phyloP scores from a whole-genome alignment of 2,888 invertebrate species.

The Trichogramma dendrolimi region DNA sequence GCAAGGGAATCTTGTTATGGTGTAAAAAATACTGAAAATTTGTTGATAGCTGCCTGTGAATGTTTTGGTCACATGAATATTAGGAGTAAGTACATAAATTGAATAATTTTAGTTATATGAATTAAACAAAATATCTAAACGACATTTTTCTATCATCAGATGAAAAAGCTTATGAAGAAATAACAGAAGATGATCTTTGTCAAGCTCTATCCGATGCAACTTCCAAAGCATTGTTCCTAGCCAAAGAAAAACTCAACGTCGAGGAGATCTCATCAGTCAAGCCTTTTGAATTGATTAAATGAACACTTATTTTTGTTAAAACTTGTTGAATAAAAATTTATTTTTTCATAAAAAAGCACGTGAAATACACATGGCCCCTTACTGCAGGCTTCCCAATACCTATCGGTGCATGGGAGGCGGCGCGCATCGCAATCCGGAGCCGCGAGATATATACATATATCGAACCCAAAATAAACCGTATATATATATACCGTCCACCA shows the following conservation, averaged over 20 bases:
- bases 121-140: conserved; percentile 9
- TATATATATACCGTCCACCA: too few species aligned
- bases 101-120: not conserved
- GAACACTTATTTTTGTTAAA: too few species aligned
- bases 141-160: conserved; percentile 31
- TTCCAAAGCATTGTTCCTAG: conserved; percentile 29
- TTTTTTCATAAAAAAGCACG: too few species aligned
- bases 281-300: too few species aligned
- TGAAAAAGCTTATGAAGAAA: conserved; percentile 35
- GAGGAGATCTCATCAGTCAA: too few species aligned
- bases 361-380: too few species aligned
- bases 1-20: conserved; percentile 59
- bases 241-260: conserved; percentile 25
- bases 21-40: conserved; percentile 57
- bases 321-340: too few species aligned
- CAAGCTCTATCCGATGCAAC: conserved; percentile 34
- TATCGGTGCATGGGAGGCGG: too few species aligned
- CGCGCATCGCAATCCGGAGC: too few species aligned
- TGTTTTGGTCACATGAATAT: conserved; percentile 72
- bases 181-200: conserved; percentile 37
- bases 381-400: too few species aligned
- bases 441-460: too few species aligned
- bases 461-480: too few species aligned
- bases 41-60: conserved; percentile 74
- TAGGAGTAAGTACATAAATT: conserved; percentile 55